A percentile compares a stretch with the other conserved stretches of the same genome.
Conservation (phyloP, 2,888 invertebrate species). For the Nephrotoma appendiculata region DNA sequence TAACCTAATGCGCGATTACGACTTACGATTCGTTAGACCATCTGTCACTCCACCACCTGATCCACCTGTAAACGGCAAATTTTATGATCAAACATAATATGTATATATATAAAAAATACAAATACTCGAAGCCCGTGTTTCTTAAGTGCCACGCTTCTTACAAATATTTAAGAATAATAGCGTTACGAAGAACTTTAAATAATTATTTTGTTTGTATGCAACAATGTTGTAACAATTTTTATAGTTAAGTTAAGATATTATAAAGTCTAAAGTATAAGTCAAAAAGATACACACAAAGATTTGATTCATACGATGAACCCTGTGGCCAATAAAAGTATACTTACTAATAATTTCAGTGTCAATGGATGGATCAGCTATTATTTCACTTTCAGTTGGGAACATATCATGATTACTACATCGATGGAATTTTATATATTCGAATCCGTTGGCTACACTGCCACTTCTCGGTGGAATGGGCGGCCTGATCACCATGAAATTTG, state of each 20-base stretch:
- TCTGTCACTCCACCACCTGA: background rate
- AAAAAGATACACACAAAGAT: background rate
- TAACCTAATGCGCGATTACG: background rate
- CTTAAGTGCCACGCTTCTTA: background rate
- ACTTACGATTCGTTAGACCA: background rate
- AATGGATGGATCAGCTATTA: conserved; percentile 36
- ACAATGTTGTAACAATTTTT: no score
- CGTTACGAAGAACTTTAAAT: background rate
- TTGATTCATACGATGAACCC: background rate
- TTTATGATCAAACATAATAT: background rate
- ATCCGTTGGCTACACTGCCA: conserved; percentile 20
- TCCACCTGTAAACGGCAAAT: background rate
- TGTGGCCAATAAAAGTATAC: conserved; percentile 15
- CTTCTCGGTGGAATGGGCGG: conserved; percentile 28
- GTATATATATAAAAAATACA: background rate
- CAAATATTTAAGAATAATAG: background rate
- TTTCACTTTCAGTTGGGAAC: conserved; percentile 39
- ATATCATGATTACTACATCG: conserved; percentile 46
- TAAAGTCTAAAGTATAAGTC: background rate
- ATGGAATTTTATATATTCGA: conserved; percentile 20
- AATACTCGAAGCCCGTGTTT: background rate
- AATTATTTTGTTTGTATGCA: background rate
- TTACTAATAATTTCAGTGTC: conserved; percentile 41
- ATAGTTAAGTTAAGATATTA: no score
- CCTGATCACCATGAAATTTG: conserved; percentile 22